phyloP scores from a whole-genome alignment of 2,888 invertebrate species.

The Camponotus fellah region DNA sequence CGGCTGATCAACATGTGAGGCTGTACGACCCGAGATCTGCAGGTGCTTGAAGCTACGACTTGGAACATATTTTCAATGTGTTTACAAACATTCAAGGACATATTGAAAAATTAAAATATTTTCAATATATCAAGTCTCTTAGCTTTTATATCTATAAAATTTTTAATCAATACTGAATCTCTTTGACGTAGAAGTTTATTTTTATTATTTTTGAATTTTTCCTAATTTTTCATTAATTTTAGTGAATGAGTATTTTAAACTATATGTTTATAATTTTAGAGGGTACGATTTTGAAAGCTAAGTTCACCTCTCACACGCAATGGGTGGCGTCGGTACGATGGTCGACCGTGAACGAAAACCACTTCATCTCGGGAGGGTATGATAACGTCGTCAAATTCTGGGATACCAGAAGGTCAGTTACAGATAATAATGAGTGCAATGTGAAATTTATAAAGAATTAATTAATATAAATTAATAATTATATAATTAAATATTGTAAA shows the following conservation, averaged over 20 bases:
- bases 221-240: not conserved
- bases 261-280: constrained; percentile 87
- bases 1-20: constrained; percentile 96
- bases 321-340: constrained; percentile 97
- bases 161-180: not conserved
- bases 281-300: constrained; percentile 94
- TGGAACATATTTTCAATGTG: not conserved
- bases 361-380: constrained; percentile 97
- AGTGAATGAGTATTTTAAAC: not conserved
- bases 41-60: constrained; percentile 86
- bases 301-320: constrained; percentile 95
- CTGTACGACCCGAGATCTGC: constrained; percentile 96
- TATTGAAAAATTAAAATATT: not conserved
- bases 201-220: not conserved
- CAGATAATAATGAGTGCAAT: not conserved
- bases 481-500: constrained; percentile 6
- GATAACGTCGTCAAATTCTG: constrained; percentile 97
- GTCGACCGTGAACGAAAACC: constrained; percentile 93
- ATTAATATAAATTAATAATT: constrained; percentile 6
- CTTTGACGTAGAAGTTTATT: not conserved
- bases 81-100: not conserved
- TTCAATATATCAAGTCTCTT: too few relatives aligned
- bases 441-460: not conserved
- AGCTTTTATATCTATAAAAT: not conserved
- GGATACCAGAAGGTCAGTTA: constrained; percentile 94